Conservation (phyloP, 2,113 vertebrate genomes). For the Aptenodytes forsteri region DNA sequence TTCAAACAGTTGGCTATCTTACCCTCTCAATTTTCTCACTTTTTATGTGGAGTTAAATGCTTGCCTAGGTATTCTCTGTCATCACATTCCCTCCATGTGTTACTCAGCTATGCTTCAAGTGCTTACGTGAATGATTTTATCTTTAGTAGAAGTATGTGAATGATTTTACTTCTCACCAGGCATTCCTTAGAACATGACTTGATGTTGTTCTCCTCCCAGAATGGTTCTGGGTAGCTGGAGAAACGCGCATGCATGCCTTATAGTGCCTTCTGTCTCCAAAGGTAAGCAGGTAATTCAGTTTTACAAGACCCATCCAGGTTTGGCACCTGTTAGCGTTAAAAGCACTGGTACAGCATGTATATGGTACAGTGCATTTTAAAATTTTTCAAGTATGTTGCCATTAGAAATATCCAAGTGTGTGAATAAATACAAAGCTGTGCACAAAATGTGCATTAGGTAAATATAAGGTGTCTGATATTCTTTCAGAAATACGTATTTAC, state of each 20-base stretch:
- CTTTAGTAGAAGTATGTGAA: not conserved
- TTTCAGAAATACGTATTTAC: not conserved
- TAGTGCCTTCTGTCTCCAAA: not conserved
- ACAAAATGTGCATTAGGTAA: not conserved
- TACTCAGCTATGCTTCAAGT: not conserved
- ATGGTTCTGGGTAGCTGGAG: not conserved
- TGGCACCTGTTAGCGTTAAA: not conserved
- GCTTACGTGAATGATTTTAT: not conserved
- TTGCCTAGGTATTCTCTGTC: not conserved
- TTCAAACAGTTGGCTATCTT: not conserved
- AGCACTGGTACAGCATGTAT: not conserved
- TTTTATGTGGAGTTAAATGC: not conserved
- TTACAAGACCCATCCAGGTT: not conserved
- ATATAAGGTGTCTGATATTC: not conserved
- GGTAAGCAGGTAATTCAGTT: not conserved
- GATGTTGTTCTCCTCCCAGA: not conserved
- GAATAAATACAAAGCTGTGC: not conserved
- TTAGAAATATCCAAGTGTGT: not conserved
- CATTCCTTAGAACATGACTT: not conserved
- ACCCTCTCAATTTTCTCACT: not conserved
- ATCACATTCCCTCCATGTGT: not conserved
- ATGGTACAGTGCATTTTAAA: not conserved
- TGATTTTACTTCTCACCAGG: not conserved
- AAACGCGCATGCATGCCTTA: not conserved
- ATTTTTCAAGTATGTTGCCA: not conserved